Evolutionary conservation across 2,797 vertebrate genomes (phyloP), one percentile per base, ranked within the genome.

Genomic region (Argentina silus): DNA sequence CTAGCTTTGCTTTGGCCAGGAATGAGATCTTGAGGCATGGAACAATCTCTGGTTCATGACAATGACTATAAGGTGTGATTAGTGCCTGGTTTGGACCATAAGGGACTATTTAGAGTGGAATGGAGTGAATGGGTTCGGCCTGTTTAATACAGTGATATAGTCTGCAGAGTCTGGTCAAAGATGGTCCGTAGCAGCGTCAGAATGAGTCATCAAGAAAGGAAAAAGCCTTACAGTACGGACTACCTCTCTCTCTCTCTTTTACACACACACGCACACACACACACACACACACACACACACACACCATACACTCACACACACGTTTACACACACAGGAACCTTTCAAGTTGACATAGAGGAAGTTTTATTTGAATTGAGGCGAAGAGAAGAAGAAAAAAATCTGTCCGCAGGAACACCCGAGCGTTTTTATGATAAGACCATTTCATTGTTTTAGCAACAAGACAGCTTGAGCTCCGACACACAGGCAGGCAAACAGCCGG

Each of bases 401-500:
- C 50, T 63, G 56, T 44, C 57, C 44, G 23, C 48, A 23, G 56
- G 63, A 79, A 67, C 21, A 73, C 53, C 23, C 59, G 42, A 67
- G 81, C 12, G 8, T 60, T 81, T 83, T 88, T 74, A 80, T 84
- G 77, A 81, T 73, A 75, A 80, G 63, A 82, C 74, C 74, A 76
- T 86, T 83, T 83, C 74, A 90, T 87, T 89, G 86, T 88, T 88
- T 88, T 81, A 83, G 55, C 60, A 67, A 44, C 57, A 85, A 83
- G 87, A 82, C 83, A 80, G 83, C 85, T 82, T 80, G 76, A 70
- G 72, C 50, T n/a, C 57, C 8, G 57, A 7, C 56, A 7, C 56
- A 9, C 27, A 43, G 27, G 14, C 77, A 50, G 67, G 66, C 70
- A 65, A 74, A 63, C 78, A 84, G 74, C 72, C 73, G 51, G 75